These are phyloP conservation scores for Phylloscopus trochilus DNA, from an alignment of 2,113 vertebrate species.

Conservation along the genomic window DNA sequence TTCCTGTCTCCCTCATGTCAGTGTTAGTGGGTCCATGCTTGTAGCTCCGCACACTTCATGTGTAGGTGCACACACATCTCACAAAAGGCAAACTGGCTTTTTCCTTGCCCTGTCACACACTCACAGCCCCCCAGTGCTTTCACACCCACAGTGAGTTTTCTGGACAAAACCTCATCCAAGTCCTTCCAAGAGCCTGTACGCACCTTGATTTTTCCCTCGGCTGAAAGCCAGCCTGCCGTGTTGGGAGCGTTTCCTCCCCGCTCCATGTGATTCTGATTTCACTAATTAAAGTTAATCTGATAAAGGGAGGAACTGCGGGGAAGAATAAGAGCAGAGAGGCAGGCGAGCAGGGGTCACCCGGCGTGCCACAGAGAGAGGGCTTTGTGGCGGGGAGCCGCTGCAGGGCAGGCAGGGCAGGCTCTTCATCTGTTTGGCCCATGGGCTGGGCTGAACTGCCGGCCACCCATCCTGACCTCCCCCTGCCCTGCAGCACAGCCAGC, in stretches of 20 bases:
- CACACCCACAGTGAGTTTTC: not conserved
- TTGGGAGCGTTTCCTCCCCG: not conserved
- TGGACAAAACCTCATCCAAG: not conserved
- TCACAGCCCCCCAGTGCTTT: not conserved
- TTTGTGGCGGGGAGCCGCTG: slow-evolving; percentile 31
- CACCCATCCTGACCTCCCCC: not conserved
- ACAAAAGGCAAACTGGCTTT: not conserved
- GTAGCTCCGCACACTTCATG: fast-evolving
- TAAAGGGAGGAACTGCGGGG: slow-evolving; percentile 70
- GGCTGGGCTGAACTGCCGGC: not conserved
- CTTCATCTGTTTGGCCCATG: slow-evolving; percentile 37
- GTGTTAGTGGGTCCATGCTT: too few relatives aligned
- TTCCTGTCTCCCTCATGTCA: not conserved
- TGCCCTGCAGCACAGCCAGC: slow-evolving; percentile 8
- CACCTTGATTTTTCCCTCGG: not conserved
- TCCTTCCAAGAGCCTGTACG: fast-evolving
- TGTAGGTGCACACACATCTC: not conserved
- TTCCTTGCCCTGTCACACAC: not conserved
- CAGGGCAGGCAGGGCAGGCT: not conserved
- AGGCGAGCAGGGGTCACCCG: slow-evolving; percentile 39
- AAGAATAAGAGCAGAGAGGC: slow-evolving; percentile 32
- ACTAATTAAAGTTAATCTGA: slow-evolving; percentile 76
- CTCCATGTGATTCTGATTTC: slow-evolving; percentile 75
- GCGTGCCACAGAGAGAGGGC: not conserved
- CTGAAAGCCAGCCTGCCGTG: not conserved